Evolutionary conservation across 1,140 invertebrate species (phyloP).

Genomic region (Nasonia longicornis): DNA sequence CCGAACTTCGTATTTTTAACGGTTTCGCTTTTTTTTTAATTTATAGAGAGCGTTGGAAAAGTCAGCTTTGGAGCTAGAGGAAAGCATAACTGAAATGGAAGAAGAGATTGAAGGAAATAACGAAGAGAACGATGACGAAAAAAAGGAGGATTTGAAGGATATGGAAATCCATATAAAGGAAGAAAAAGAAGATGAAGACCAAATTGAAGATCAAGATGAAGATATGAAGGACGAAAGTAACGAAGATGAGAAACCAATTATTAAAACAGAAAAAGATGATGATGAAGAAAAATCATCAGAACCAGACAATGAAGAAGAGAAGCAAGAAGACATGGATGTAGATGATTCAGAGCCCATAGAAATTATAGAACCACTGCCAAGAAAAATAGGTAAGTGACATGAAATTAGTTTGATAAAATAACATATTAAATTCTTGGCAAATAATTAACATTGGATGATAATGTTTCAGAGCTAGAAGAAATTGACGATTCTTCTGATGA

Average conservation of each 20-base stretch:
- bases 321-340: background rate
- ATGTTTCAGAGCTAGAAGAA: conserved; percentile 45
- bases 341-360: conserved; percentile 43
- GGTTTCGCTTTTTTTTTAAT: background rate
- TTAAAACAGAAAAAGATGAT: conserved; percentile 10
- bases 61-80: conserved; percentile 50
- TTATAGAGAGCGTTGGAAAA: conserved; percentile 53
- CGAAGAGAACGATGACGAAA: conserved; percentile 54
- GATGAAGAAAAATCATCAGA: conserved; percentile 32
- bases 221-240: conserved; percentile 20
- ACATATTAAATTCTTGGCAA: conserved; percentile 1
- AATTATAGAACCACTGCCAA: conserved; percentile 44
- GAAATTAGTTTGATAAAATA: background rate
- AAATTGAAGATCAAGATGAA: conserved; percentile 41
- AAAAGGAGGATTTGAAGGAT: conserved; percentile 55
- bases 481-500: conserved; percentile 44
- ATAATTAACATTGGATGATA: background rate
- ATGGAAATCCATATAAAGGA: conserved; percentile 52
- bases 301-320: background rate
- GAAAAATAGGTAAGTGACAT: conserved; percentile 38
- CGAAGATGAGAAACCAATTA: conserved; percentile 59
- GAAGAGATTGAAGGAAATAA: conserved; percentile 46
- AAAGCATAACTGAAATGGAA: conserved; percentile 50
- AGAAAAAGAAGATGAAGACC: conserved; percentile 52
- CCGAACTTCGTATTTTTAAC: background rate